A percentile compares a stretch with the other conserved stretches of the same genome.
These are phyloP conservation scores for Cotesia typhae DNA, from an alignment of 1,140 invertebrate species.

Conservation along the genomic window DNA sequence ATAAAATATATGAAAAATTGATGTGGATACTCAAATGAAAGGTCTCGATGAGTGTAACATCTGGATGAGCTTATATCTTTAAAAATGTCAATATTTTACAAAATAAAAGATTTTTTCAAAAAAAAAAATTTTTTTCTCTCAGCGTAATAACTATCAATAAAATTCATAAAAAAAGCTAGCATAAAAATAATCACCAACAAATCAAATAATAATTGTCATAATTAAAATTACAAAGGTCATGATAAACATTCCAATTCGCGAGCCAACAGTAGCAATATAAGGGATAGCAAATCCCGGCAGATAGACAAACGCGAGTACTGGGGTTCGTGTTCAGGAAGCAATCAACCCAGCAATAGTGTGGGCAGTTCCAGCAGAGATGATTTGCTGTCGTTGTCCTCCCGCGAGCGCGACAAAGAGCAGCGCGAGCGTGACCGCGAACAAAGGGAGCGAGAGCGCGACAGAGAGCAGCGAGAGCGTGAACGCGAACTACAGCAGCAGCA, in stretches of 20 bases:
- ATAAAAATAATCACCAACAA: too few relatives aligned
- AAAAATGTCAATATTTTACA: too few relatives aligned
- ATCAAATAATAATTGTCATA: background rate
- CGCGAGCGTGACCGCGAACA: slow-evolving; percentile 56
- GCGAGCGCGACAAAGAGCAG: slow-evolving; percentile 53
- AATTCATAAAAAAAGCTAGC: too few relatives aligned
- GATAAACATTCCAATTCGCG: slow-evolving; percentile 83
- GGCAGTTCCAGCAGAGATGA: slow-evolving; percentile 53
- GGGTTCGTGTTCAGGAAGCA: slow-evolving; percentile 50
- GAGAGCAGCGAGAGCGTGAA: slow-evolving; percentile 38
- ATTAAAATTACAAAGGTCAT: slow-evolving; percentile 66
- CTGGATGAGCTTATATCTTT: too few relatives aligned
- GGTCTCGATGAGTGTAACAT: too few relatives aligned
- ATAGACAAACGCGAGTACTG: slow-evolving; percentile 65
- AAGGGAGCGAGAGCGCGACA: slow-evolving; percentile 38
- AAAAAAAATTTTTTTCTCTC: too few relatives aligned
- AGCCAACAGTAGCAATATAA: slow-evolving; percentile 67
- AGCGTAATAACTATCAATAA: too few relatives aligned
- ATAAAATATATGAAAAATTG: too few relatives aligned
- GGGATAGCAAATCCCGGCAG: slow-evolving; percentile 61
- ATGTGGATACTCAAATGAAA: too few relatives aligned
- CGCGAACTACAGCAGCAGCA: slow-evolving; percentile 54
- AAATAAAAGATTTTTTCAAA: too few relatives aligned
- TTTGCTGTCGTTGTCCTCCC: slow-evolving; percentile 40
- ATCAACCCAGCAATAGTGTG: slow-evolving; percentile 40